These are phyloP conservation scores for Orestias chungarensis DNA, from an alignment of 2,797 vertebrate genomes.

Conservation along the genomic window DNA sequence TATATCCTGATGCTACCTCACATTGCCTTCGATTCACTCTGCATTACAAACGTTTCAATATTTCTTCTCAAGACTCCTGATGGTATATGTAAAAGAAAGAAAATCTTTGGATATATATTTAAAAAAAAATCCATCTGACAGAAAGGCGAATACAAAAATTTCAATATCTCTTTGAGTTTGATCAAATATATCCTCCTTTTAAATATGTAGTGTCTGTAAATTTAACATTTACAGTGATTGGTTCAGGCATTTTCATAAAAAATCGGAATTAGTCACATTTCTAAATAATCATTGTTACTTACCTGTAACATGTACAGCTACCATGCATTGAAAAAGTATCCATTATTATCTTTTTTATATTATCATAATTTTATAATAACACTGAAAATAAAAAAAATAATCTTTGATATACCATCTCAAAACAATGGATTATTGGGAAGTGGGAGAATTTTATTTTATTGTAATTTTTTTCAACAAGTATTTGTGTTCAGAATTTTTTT, in stretches of 20 bases:
- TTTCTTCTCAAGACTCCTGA: slow-evolving; percentile 62
- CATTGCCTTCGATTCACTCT: slow-evolving; percentile 64
- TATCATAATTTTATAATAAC: too few relatives aligned
- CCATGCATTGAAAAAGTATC: too few relatives aligned
- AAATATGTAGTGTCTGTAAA: background rate
- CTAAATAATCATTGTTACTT: slow-evolving; percentile 31
- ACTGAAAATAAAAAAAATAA: too few relatives aligned
- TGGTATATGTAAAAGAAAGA: slow-evolving; percentile 48
- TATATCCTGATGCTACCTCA: slow-evolving; percentile 59
- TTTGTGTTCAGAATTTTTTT: background rate
- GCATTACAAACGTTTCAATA: slow-evolving; percentile 67
- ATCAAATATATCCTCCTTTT: background rate
- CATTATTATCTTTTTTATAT: too few relatives aligned
- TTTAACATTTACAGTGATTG: background rate
- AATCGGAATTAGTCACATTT: slow-evolving; percentile 34
- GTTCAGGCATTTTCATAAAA: slow-evolving; percentile 3
- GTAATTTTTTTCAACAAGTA: too few relatives aligned
- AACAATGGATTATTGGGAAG: too few relatives aligned
- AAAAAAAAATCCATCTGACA: slow-evolving; percentile 6
- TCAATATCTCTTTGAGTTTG: slow-evolving; percentile 16
- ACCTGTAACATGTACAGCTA: slow-evolving; percentile 12
- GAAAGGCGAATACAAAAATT: slow-evolving; percentile 23
- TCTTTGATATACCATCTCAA: too few relatives aligned
- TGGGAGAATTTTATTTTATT: too few relatives aligned
- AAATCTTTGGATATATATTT: slow-evolving; percentile 12